Evolutionary conservation across 2,888 invertebrate species (phyloP), one percentile per base, ranked within the genome.

Genomic region (Terebella lapidaria): DNA sequence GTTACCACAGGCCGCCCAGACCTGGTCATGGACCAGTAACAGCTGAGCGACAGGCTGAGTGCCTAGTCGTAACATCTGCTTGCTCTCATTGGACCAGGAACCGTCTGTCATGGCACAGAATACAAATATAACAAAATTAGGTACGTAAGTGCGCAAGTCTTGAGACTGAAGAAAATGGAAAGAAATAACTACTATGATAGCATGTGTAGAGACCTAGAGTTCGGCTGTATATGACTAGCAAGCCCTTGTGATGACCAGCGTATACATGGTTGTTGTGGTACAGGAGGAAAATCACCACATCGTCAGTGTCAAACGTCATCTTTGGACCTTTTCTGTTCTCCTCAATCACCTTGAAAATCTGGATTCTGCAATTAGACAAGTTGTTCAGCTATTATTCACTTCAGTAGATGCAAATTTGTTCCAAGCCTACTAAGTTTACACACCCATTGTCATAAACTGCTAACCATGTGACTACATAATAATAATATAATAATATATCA

Each of bases 201-300:
- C n/a, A n/a, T n/a, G n/a, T n/a, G n/a, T n/a, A n/a, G n/a, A n/a
- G n/a, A 79, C 80, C 73, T 46, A 71, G 61, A 63, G 81, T 81
- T 58, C 92, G 84, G 60, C 85, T 83, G 81, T 87, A 93, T 58
- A 92, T 87, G 0, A 90, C 83, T 10, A 94, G 83, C 1, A 85
- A 84, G 1, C 93, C 92, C 74, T 89, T 91, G 15, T 87, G 84
- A 2, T 92, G 84, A 0, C 92, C 92, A n/a, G 91, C 91, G 79
- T 91, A 94, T 69, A 94, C 89, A 56, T 88, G 87, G 80, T 92
- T 91, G 74, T 90, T 90, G 77, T 92, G 90, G 79, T 89, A 90
- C 68, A 87, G 86, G 65, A 94, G 89, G 67, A 89, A 88, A 47
- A 87, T 86, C 45, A 91, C 87, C 1, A 87, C 42, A 2, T 26